phyloP scores from a whole-genome alignment of 2,113 vertebrate genomes.

The Thamnaconus septentrionalis region DNA sequence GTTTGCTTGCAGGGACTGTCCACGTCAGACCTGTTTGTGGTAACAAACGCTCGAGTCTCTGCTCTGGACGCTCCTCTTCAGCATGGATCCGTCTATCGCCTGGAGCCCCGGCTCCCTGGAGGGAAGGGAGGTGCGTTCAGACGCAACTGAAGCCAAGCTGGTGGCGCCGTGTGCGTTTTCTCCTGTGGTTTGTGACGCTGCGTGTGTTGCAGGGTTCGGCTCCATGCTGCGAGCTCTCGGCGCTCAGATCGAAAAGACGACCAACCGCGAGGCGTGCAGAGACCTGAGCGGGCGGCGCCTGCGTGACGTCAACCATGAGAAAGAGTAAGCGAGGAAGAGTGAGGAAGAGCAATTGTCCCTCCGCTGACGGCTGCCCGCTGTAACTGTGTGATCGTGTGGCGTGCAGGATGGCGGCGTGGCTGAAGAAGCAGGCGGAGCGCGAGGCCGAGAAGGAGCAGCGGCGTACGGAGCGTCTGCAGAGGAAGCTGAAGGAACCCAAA shows the following conservation, averaged over 20 bases:
- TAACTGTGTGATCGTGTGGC: conserved; percentile 16
- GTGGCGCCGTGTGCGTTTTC: not conserved
- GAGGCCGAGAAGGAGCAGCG: conserved; percentile 92
- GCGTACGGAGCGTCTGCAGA: conserved; percentile 86
- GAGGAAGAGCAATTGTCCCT: not conserved
- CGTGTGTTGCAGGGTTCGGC: conserved; percentile 84
- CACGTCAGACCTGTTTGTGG: conserved; percentile 80
- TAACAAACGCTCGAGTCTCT: conserved; percentile 72
- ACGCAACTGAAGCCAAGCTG: not conserved
- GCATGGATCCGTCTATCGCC: conserved; percentile 80
- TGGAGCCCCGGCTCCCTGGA: conserved; percentile 87
- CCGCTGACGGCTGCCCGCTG: not conserved
- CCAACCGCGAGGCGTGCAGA: conserved; percentile 93
- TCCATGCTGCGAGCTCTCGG: conserved; percentile 97
- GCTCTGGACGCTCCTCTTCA: conserved; percentile 68
- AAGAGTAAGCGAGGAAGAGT: conserved; percentile 79
- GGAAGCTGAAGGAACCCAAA: conserved; percentile 86
- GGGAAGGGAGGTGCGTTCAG: conserved; percentile 89
- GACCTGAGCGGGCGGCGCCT: conserved; percentile 94
- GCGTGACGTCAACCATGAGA: conserved; percentile 95
- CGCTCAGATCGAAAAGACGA: conserved; percentile 98
- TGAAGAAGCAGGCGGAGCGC: conserved; percentile 90
- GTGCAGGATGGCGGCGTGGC: conserved; percentile 94
- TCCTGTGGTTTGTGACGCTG: not conserved
- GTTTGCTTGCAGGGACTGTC: conserved; percentile 64